These are phyloP conservation scores for Lycaena phlaeas DNA, from an alignment of 2,888 invertebrate species.

Conservation along the genomic window DNA sequence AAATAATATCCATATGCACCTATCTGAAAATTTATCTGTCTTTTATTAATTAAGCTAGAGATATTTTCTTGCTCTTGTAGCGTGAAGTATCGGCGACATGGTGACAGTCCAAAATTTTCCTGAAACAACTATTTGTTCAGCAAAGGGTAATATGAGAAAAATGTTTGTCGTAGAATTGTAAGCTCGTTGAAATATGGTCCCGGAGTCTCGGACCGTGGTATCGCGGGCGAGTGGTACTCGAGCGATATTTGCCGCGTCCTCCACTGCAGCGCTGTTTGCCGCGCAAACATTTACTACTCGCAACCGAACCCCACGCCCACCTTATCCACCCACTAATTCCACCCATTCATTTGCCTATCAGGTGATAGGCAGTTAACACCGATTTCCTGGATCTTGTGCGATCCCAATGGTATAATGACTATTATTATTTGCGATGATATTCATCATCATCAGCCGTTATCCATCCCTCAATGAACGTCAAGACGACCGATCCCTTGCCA, in stretches of 20 bases:
- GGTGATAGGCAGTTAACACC: conserved; percentile 16
- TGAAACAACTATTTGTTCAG: background rate
- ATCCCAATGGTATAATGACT: background rate
- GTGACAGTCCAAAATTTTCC: background rate
- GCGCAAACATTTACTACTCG: conserved; percentile 34
- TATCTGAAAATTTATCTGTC: no score
- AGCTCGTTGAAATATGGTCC: conserved; percentile 24
- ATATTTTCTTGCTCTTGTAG: no score
- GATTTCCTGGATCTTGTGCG: background rate
- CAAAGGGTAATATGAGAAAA: conserved; percentile 19
- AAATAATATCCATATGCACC: no score
- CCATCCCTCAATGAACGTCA: no score
- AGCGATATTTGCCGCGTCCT: conserved; percentile 54
- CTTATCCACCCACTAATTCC: conserved; percentile 14
- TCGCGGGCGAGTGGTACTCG: conserved; percentile 45
- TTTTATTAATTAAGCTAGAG: no score
- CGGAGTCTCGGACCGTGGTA: conserved; percentile 23
- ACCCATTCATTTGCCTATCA: conserved; percentile 21
- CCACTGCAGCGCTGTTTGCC: conserved; percentile 46
- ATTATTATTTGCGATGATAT: background rate
- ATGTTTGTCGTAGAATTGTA: conserved; percentile 38
- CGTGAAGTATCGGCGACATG: no score
- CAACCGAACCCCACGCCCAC: conserved; percentile 12
- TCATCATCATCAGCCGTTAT: no score
- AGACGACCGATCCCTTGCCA: no score